Conservation (phyloP, 1,140 invertebrate genomes). For the Bombus difficillimus region DNA sequence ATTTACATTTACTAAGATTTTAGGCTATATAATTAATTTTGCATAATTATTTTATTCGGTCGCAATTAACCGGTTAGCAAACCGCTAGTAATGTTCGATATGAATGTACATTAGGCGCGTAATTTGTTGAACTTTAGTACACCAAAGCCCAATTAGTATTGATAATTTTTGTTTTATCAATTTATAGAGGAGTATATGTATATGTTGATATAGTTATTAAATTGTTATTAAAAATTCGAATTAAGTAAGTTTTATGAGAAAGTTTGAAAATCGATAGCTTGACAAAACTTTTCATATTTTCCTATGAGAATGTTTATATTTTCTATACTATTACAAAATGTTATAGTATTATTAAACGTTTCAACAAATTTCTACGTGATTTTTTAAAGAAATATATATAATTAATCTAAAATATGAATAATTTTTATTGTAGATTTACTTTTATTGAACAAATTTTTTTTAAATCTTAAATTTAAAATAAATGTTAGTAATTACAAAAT, state of each 20-base stretch:
- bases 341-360: background rate
- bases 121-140: background rate
- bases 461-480: background rate
- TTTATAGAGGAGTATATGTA: background rate
- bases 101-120: constrained; percentile 7
- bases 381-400: background rate
- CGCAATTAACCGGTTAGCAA: constrained; percentile 14
- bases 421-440: constrained; percentile 11
- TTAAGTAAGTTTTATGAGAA: background rate
- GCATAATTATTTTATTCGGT: constrained; percentile 8
- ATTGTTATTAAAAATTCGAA: background rate
- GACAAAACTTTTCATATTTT: background rate
- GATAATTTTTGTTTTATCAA: background rate
- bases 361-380: background rate
- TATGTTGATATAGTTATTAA: background rate
- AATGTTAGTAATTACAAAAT: background rate
- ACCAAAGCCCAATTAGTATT: background rate
- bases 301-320: background rate
- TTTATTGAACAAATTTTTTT: background rate
- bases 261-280: constrained; percentile 33
- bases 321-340: background rate
- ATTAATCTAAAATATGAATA: background rate
- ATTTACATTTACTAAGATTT: too few species aligned
- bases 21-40: background rate
- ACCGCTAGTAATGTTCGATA: background rate